Base-by-base conservation (phyloP, 2,888 invertebrate genomes). In the Diaprepes abbreviatus region DNA sequence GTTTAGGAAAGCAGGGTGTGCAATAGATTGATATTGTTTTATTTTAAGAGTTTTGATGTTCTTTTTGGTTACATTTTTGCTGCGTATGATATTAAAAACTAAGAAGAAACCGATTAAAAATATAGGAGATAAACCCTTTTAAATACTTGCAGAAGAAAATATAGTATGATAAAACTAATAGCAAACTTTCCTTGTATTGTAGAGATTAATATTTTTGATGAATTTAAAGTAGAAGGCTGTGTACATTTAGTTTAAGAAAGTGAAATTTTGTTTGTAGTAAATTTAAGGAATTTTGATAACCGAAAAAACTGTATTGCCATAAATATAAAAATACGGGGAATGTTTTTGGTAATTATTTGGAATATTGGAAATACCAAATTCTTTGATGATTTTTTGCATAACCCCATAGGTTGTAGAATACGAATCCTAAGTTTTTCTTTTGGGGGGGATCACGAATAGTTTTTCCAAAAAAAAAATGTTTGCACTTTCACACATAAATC, bases 211-310 rank as follows among this genome's bases (percentile, higher is more conserved):
- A 59, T 59, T 59, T 59, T 64, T 36, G 38, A 58, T 66, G 59
- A 59, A 59, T 65, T 66, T 66, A 60, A 66, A 35, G 62, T 67
- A 67, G 67, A 67, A 17, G 67, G 67, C 67, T 67, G 67, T 67
- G 67, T 67, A 62, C 14, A 12, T 54, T 67, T 67, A 62, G 35
- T 45, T 50, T 12, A 62, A 59, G 33, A 43, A 28, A 12, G 2
- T 16, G 24, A 45, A 9, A 14, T 48, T 48, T 48, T 48, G 4
- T 21, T 43, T 43, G 43, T 43, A 21, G 19, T 43, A 28, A 50
- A 50, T 50, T 50, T 50, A 14, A 28, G 16, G 48, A 31, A 16
- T 14, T 50, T 14, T 14, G 6, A n/a, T n/a, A n/a, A n/a, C n/a
- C n/a, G n/a, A n/a, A n/a, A n/a, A n/a, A n/a, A n/a, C n/a, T n/a